These are phyloP conservation scores for Reticulitermes lucifugus DNA, from an alignment of 2,888 invertebrate genomes.

Conservation along the genomic window DNA sequence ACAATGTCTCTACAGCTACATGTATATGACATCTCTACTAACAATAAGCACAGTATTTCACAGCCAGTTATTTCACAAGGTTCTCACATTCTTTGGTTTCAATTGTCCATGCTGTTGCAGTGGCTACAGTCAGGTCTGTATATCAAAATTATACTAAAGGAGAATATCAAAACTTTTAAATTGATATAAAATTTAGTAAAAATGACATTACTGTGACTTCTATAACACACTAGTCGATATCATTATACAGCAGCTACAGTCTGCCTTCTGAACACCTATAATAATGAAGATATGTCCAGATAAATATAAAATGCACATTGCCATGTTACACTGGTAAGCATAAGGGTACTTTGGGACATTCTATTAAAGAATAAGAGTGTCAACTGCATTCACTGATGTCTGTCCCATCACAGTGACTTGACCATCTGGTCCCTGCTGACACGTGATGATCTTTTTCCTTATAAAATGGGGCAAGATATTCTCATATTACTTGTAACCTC, in stretches of 20 bases:
- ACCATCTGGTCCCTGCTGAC: too few species aligned
- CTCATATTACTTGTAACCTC: too few species aligned
- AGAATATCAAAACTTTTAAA: conserved; percentile 50
- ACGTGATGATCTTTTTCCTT: too few species aligned
- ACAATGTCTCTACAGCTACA: not conserved
- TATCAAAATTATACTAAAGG: conserved; percentile 47
- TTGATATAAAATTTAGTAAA: conserved; percentile 50
- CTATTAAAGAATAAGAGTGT: too few species aligned
- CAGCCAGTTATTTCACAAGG: conserved; percentile 41
- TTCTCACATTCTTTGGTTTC: conserved; percentile 14
- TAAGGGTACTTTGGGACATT: too few species aligned
- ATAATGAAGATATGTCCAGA: conserved; percentile 1
- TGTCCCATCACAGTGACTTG: too few species aligned
- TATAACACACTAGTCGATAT: not conserved
- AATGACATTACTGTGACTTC: conserved; percentile 34
- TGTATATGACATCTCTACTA: not conserved
- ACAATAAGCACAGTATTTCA: conserved; percentile 44
- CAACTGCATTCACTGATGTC: too few species aligned
- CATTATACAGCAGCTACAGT: not conserved
- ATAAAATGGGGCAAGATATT: too few species aligned
- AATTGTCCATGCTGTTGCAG: conserved; percentile 8
- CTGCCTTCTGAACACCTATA: not conserved
- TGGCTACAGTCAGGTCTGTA: conserved; percentile 5
- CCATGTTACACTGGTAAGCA: too few species aligned
- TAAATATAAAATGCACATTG: conserved; percentile 1